Base-by-base conservation (phyloP, 2,113 vertebrate genomes). In the Mormyrus iriodes region DNA sequence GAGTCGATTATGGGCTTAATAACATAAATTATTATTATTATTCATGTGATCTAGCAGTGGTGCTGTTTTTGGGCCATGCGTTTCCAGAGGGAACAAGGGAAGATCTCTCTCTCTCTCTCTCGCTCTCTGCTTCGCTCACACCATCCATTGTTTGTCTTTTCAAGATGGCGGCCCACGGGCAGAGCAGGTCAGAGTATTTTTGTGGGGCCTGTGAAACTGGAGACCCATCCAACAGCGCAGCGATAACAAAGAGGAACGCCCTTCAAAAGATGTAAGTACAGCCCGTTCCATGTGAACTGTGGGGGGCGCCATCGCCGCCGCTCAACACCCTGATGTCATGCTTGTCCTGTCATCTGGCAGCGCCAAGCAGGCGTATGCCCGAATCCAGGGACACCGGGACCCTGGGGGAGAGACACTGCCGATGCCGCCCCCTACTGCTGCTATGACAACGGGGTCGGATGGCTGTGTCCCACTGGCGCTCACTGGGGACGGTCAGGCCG, bases 101-200 rank as follows among this genome's bases (percentile, higher is more conserved):
- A 13, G 17, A 48, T 8, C 46, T 48, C 46, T 48, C 46, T 48
- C 8, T 48, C n/a, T 65, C 58, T 61, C 24, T 65, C 58, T 65
- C 9, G 9, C 24, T 61, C n/a, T 76, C 73, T 31, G 10, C 17
- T 4, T 76, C 31, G 12, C 31, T 76, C 69, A 76, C 69, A 76
- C 69, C 13, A 42, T 79, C 73, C 44, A 2, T 46, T 84, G 82
- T 94, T 95, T 94, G 92, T 94, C 91, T 91, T 94, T 92, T 93
- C 55, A 89, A 95, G 95, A 93, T 90, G 85, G 92, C 92, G 87
- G 91, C 90, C 90, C 84, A 90, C 0, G 93, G 94, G 93, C 94
- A 19, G 90, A 95, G 93, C 94, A 92, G 85, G 0, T 98, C 97
- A 42, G 96, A 96, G 94, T 97, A 98, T 96, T 97, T 97, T 96